These are phyloP conservation scores for Sminthopsis crassicaudata DNA, from an alignment of 2,113 vertebrate species.

Conservation along the genomic window DNA sequence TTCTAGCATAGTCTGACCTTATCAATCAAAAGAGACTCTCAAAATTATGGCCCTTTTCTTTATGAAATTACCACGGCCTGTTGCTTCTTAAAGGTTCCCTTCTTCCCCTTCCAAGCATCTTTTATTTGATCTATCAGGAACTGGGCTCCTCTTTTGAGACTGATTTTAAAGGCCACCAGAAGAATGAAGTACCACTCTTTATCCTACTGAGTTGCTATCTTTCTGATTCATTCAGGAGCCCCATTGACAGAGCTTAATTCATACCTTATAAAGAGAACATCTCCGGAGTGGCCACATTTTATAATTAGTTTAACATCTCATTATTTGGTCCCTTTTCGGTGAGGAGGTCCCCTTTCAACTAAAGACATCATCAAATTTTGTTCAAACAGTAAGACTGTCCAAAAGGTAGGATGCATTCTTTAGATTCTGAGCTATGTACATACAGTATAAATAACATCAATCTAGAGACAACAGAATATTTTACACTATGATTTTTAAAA, in stretches of 20 bases:
- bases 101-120: background rate
- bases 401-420: background rate
- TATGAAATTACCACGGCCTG: background rate
- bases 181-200: background rate
- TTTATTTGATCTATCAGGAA: background rate
- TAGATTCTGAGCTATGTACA: background rate
- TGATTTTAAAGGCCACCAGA: background rate
- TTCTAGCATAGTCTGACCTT: background rate
- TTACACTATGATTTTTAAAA: background rate
- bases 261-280: background rate
- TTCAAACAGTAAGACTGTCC: background rate
- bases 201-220: background rate
- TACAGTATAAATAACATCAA: background rate
- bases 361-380: background rate
- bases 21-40: background rate
- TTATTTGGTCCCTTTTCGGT: background rate
- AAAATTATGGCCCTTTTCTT: background rate
- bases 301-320: background rate
- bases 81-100: background rate
- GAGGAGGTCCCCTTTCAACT: background rate
- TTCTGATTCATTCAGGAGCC: background rate
- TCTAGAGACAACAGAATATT: background rate
- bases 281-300: background rate
- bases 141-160: background rate
- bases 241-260: background rate